These are phyloP conservation scores for Ptychobarbus kaznakovi DNA, from an alignment of 2,797 vertebrate genomes.

Conservation along the genomic window DNA sequence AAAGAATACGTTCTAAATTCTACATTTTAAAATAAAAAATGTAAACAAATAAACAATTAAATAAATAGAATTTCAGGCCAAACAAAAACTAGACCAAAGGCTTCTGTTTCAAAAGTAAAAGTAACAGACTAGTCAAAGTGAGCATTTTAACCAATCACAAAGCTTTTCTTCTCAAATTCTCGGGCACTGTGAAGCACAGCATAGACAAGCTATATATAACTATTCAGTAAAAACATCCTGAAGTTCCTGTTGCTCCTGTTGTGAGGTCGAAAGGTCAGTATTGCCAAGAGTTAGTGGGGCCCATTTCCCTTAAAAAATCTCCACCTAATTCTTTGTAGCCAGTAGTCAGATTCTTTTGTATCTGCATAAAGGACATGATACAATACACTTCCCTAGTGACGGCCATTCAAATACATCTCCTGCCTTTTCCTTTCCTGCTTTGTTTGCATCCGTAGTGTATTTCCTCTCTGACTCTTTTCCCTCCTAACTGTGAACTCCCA, in stretches of 20 bases:
- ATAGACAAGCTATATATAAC: not conserved
- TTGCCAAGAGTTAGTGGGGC: slow-evolving; percentile 60
- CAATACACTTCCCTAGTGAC: slow-evolving; percentile 27
- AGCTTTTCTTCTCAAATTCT: not conserved
- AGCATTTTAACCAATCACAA: not conserved
- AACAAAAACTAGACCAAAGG: not conserved
- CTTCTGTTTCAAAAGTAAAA: not conserved
- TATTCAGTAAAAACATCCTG: slow-evolving; percentile 28
- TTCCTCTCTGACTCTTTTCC: slow-evolving; percentile 42
- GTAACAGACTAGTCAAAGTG: not conserved
- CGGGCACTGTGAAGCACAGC: not conserved
- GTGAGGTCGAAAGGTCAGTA: slow-evolving; percentile 63
- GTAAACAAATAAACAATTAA: not conserved
- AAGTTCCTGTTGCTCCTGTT: slow-evolving; percentile 27
- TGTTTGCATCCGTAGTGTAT: slow-evolving; percentile 62
- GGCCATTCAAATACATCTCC: not conserved
- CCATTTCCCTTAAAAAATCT: slow-evolving; percentile 55
- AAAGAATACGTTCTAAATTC: not conserved
- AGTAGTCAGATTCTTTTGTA: slow-evolving; percentile 28
- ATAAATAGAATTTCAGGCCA: not conserved
- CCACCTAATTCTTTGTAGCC: slow-evolving; percentile 51
- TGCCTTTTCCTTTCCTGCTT: slow-evolving; percentile 17
- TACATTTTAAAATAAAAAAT: not conserved
- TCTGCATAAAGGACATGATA: slow-evolving; percentile 20
- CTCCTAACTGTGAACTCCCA: slow-evolving; percentile 30